A percentile compares a stretch with the other conserved stretches of the same genome.
phyloP scores from a whole-genome alignment of 1,140 invertebrate genomes.

The Cydia amplana region DNA sequence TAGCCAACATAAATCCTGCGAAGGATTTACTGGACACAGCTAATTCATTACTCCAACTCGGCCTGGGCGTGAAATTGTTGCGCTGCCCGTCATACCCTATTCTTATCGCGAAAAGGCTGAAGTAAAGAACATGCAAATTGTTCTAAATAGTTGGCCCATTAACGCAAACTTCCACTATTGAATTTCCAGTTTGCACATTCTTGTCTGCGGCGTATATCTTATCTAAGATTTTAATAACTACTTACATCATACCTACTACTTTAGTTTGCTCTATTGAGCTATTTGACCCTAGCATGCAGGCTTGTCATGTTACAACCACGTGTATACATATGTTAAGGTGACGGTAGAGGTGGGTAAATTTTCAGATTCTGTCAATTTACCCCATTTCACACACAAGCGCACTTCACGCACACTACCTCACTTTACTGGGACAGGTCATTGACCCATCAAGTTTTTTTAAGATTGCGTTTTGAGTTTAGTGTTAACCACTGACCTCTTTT shows the following conservation, averaged over 20 bases:
- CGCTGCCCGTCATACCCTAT: slow-evolving; percentile 9
- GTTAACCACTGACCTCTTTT: too few species aligned
- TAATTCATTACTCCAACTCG: slow-evolving; percentile 4
- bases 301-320: neutral
- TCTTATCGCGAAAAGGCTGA: slow-evolving; percentile 17
- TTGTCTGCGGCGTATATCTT: slow-evolving; percentile 8
- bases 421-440: too few species aligned
- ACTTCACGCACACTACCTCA: too few species aligned
- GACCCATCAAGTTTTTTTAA: too few species aligned
- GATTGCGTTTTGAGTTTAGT: too few species aligned
- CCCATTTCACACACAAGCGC: too few species aligned
- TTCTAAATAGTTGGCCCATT: slow-evolving; percentile 21
- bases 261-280: neutral
- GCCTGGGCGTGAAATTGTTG: slow-evolving; percentile 12
- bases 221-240: neutral
- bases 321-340: neutral
- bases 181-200: slow-evolving; percentile 26
- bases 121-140: slow-evolving; percentile 26
- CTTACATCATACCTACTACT: neutral
- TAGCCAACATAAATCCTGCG: slow-evolving; percentile 26
- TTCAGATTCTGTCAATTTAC: too few species aligned
- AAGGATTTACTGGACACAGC: slow-evolving; percentile 18
- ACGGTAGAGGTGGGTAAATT: too few species aligned
- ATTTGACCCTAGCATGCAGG: neutral
- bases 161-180: neutral